Evolutionary conservation across 2,113 vertebrate genomes (phyloP), one percentile per base, ranked within the genome.

Genomic region (Gopherus flavomarginatus): DNA sequence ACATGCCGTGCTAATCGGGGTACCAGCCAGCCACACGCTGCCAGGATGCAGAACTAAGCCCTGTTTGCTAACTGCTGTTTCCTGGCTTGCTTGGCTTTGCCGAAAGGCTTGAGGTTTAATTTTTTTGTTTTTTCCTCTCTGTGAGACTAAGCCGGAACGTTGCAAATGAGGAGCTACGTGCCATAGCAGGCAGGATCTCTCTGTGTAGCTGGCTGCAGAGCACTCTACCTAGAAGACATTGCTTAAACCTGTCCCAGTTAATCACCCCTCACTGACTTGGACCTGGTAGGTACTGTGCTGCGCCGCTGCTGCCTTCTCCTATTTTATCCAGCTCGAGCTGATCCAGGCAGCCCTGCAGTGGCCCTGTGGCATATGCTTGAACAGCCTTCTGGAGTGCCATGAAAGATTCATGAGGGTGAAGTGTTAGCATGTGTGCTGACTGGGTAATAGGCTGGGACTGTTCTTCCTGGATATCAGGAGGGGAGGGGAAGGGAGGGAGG

Each of bases 381-480:
- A 91, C 92, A 81, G 53, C 52, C 62, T 92, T 83, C 89, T 24
- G 47, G 86, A 85, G 69, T 1, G 11, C 80, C 75, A 13, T 90
- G 90, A 92, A 94, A 92, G 90, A 94, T 90, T 93, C 90, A 77
- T 54, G 93, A 96, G 85, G 82, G 82, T 17, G 12, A 4, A 89
- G 85, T 38, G 86, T 13, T 49, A 54, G 86, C 80, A 24, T 79
- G 84, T 53, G 83, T 44, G 81, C 85, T 24, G 53, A 80, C 83
- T 72, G 82, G 69, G 90, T 77, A 88, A 85, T 90, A 53, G 90
- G 86, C 82, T 89, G 83, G 88, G 53, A 31, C 88, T 50, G 85
- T 65, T 83, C 84, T 90, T 65, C 82, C 8, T 78, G 84, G 49
- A 72, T 84, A 59, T 88, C 53, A 49, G 65, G 87, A 81, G 1